Evolutionary conservation across 2,797 vertebrate species (phyloP).

Genomic region (Todus mexicanus): DNA sequence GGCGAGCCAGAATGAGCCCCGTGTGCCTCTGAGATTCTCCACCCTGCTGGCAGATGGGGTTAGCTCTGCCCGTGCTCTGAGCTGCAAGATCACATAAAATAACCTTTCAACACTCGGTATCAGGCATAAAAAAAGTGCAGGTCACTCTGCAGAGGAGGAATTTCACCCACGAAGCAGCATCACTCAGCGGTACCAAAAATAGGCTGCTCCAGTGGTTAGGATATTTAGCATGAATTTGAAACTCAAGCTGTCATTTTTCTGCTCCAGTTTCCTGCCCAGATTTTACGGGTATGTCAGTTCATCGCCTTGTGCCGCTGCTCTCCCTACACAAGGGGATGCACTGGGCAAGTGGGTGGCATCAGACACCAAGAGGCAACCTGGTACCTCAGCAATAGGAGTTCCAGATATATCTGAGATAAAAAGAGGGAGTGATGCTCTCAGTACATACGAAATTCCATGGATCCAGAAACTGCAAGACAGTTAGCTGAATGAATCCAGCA

Average conservation of each 20-base stretch:
- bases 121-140: neutral
- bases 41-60: neutral
- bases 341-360: neutral
- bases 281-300: neutral
- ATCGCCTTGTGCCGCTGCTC: neutral
- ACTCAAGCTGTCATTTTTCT: neutral
- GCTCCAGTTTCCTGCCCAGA: neutral
- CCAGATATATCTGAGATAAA: neutral
- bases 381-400: neutral
- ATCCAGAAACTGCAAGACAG: neutral
- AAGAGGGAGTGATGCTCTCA: neutral
- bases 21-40: neutral
- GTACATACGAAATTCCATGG: neutral
- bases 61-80: neutral
- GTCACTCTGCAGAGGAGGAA: neutral
- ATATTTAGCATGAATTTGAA: neutral
- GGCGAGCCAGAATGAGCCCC: neutral
- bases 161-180: neutral
- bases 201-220: neutral
- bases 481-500: neutral
- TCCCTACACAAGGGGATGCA: neutral
- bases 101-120: neutral
- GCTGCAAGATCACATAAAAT: neutral
- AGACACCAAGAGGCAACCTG: neutral
- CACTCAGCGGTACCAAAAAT: neutral